Conservation (phyloP, 2,113 vertebrate species). For the Mixornis gularis region DNA sequence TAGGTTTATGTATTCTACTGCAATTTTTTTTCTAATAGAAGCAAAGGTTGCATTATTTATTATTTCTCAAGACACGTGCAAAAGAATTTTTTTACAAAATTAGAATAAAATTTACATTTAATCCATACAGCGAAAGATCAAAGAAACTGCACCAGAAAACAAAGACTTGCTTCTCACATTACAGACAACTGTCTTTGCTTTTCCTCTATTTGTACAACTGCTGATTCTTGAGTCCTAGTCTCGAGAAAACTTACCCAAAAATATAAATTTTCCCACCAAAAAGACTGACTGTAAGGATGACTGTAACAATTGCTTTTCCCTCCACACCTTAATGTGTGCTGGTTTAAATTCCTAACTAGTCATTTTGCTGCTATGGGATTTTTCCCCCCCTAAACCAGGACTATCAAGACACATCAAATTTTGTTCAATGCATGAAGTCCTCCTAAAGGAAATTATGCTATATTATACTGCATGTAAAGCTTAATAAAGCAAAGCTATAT, state of each 20-base stretch:
- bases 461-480: not conserved
- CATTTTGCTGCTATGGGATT: not conserved
- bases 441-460: not conserved
- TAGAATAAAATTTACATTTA: slow-evolving; percentile 12
- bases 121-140: not conserved
- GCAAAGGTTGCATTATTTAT: slow-evolving; percentile 5
- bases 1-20: not conserved
- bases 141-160: not conserved
- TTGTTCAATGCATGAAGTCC: not conserved
- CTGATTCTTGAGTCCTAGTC: not conserved
- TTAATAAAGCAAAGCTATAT: not conserved
- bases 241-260: not conserved
- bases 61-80: not conserved
- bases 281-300: not conserved
- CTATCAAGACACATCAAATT: not conserved
- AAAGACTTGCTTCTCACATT: not conserved
- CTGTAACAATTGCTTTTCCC: not conserved
- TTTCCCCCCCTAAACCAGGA: not conserved
- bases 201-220: not conserved
- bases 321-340: not conserved
- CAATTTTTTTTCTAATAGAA: not conserved
- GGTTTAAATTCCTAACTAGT: not conserved
- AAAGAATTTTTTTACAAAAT: not conserved
- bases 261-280: not conserved
- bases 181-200: not conserved